These are phyloP conservation scores for Conger conger DNA, from an alignment of 2,113 vertebrate species.

Conservation along the genomic window DNA sequence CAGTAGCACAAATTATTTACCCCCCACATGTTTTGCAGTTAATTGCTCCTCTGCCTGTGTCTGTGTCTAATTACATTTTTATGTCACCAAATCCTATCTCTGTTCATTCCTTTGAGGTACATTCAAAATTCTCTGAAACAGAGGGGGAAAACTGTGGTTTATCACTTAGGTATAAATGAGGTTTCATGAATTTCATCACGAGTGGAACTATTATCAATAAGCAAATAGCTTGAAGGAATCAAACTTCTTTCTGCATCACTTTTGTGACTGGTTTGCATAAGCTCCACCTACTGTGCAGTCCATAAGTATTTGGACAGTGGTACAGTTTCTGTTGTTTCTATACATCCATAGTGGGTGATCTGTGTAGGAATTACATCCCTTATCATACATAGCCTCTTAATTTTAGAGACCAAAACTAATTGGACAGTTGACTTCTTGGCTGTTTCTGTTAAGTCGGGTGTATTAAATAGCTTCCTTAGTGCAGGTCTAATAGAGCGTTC, in stretches of 20 bases:
- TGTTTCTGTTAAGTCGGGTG: too few species aligned
- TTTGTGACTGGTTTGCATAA: too few species aligned
- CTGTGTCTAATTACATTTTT: not conserved
- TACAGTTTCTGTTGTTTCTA: too few species aligned
- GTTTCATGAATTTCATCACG: not conserved
- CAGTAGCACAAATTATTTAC: not conserved
- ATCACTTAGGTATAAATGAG: not conserved
- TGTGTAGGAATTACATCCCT: too few species aligned
- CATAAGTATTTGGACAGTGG: too few species aligned
- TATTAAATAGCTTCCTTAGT: too few species aligned
- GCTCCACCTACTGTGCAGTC: too few species aligned
- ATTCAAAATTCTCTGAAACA: not conserved
- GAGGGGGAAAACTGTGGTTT: not conserved
- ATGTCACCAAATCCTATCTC: not conserved
- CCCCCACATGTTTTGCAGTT: not conserved
- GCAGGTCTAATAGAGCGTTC: too few species aligned
- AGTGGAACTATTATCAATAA: not conserved
- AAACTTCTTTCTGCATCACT: not conserved
- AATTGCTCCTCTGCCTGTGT: not conserved
- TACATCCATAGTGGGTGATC: too few species aligned
- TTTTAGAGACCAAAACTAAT: too few species aligned
- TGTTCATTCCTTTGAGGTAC: not conserved
- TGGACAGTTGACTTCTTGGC: too few species aligned
- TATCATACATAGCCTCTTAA: too few species aligned
- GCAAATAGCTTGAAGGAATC: not conserved